Evolutionary conservation across 2,888 invertebrate genomes (phyloP).

Genomic region (Tubiluchus corallicola): DNA sequence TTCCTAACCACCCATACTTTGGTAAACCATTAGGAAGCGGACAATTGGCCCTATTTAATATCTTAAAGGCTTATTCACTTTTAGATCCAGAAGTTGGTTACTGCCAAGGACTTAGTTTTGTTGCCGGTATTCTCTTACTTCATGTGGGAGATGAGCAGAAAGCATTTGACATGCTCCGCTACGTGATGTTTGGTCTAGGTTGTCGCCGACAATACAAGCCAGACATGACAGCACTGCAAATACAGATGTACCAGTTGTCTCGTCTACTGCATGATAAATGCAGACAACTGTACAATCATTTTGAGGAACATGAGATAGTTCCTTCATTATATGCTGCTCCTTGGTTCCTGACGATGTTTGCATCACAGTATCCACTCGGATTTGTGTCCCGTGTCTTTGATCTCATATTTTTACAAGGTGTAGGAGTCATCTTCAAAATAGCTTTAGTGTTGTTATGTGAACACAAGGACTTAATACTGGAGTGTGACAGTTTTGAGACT

Average conservation of each 20-base stretch:
- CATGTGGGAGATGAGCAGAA: conserved; percentile 75
- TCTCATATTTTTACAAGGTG: conserved; percentile 59
- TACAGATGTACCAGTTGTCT: conserved; percentile 76
- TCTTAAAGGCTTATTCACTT: conserved; percentile 85
- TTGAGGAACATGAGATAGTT: conserved; percentile 60
- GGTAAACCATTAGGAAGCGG: conserved; percentile 77
- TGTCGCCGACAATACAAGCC: conserved; percentile 75
- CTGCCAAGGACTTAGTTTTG: conserved; percentile 88
- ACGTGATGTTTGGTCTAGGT: conserved; percentile 75
- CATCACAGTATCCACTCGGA: conserved; percentile 86
- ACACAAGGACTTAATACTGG: conserved; percentile 61
- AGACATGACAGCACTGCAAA: conserved; percentile 68
- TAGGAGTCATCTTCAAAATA: conserved; percentile 74
- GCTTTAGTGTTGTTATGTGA: conserved; percentile 62
- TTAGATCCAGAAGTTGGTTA: conserved; percentile 86
- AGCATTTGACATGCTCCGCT: conserved; percentile 66
- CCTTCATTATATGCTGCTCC: conserved; percentile 90
- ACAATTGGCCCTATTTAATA: conserved; percentile 76
- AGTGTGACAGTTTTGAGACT: conserved; percentile 74
- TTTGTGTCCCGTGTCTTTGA: conserved; percentile 88
- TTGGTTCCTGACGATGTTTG: conserved; percentile 86
- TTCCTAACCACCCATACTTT: conserved; percentile 84
- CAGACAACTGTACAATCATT: conserved; percentile 61
- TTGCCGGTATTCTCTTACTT: conserved; percentile 73
- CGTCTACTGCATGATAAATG: conserved; percentile 59